phyloP scores from a whole-genome alignment of 2,888 invertebrate genomes.

The Bruchidius siliquastri region DNA sequence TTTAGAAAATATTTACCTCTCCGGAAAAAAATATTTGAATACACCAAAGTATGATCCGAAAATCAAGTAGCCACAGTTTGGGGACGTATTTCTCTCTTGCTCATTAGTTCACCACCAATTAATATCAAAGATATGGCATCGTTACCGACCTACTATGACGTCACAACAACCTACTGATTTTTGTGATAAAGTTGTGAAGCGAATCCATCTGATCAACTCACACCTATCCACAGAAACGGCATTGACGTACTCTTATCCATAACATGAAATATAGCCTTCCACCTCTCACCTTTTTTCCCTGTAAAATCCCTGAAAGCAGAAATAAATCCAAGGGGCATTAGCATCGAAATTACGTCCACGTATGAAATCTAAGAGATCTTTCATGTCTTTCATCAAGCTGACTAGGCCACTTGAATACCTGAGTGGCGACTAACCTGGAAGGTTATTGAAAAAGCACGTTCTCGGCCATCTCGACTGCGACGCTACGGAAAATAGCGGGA shows the following conservation, averaged over 20 bases:
- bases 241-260: background rate
- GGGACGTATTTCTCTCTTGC: no score
- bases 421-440: conserved; percentile 33
- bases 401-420: conserved; percentile 37
- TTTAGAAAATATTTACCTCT: no score
- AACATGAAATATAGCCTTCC: background rate
- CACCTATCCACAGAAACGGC: no score
- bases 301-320: background rate
- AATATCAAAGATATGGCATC: no score
- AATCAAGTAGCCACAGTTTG: no score
- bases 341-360: conserved; percentile 28
- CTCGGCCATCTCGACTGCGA: conserved; percentile 30
- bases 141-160: no score
- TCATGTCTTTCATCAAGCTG: conserved; percentile 35
- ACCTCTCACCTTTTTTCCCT: background rate
- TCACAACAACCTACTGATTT: no score
- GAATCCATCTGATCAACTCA: no score
- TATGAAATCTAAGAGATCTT: conserved; percentile 36
- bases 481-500: conserved; percentile 28
- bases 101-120: no score
- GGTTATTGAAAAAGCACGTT: conserved; percentile 37
- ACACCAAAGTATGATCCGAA: no score
- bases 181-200: no score
- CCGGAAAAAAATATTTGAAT: no score
- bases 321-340: background rate